A percentile compares a stretch with the other conserved stretches of the same genome.
These are phyloP conservation scores for Steinernema khuongi DNA, from an alignment of 1,140 invertebrate species.

Conservation along the genomic window DNA sequence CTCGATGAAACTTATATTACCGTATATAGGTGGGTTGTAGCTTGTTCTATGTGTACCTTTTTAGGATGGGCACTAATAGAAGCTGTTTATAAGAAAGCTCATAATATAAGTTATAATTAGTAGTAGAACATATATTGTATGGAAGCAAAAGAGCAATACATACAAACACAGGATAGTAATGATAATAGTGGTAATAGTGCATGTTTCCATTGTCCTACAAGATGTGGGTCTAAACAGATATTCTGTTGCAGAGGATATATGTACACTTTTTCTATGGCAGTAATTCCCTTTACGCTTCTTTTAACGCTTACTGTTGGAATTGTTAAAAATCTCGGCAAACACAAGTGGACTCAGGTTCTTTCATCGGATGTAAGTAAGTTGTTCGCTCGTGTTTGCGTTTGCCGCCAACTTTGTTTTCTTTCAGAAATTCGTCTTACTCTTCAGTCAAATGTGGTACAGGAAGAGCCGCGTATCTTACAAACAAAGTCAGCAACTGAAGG, in stretches of 20 bases:
- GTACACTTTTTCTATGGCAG: constrained; percentile 11
- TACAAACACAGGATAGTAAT: too few relatives aligned
- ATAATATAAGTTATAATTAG: too few relatives aligned
- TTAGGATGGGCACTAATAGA: too few relatives aligned
- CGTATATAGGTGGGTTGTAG: constrained; percentile 16
- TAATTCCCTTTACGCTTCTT: neutral
- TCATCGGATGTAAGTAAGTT: neutral
- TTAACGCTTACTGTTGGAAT: constrained; percentile 7
- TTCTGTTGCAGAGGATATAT: constrained; percentile 13
- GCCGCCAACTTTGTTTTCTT: neutral
- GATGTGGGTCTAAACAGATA: too few relatives aligned
- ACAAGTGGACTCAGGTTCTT: neutral
- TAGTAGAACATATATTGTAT: too few relatives aligned
- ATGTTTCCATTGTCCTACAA: too few relatives aligned
- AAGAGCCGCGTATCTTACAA: neutral
- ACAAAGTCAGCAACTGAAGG: neutral
- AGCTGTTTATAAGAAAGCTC: too few relatives aligned
- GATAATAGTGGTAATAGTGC: too few relatives aligned
- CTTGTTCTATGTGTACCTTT: too few relatives aligned
- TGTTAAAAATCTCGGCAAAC: neutral
- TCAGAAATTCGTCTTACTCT: neutral
- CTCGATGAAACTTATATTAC: constrained; percentile 6
- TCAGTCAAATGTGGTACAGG: neutral
- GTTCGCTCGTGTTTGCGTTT: neutral
- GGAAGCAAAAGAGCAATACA: too few relatives aligned